These are phyloP conservation scores for Drosophila nr. perissopoda DNA, from an alignment of 2,888 invertebrate genomes.

Conservation along the genomic window DNA sequence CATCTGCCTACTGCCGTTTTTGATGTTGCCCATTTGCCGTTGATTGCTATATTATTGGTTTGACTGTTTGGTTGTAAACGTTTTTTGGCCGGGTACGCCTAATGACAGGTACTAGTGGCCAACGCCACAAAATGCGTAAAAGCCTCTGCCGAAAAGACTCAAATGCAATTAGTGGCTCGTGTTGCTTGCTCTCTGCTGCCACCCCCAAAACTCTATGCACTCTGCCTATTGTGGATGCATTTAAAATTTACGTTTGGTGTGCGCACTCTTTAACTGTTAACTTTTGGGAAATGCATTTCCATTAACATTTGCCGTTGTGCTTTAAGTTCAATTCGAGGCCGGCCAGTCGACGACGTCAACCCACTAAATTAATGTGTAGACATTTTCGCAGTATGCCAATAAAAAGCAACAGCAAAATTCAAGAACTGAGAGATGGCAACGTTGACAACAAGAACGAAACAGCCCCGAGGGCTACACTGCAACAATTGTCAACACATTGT, in stretches of 20 bases:
- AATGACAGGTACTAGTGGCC: conserved; percentile 71
- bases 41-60: conserved; percentile 79
- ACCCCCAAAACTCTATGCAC: conserved; percentile 14
- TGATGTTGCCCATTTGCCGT: conserved; percentile 35
- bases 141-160: conserved; percentile 55
- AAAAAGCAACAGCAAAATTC: conserved; percentile 36
- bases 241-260: conserved; percentile 21
- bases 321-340: conserved; percentile 23
- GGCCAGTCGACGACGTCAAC: conserved; percentile 14
- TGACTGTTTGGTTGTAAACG: conserved; percentile 62
- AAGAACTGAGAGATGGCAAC: conserved; percentile 42
- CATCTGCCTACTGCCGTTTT: neutral
- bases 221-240: conserved; percentile 28
- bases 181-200: conserved; percentile 18
- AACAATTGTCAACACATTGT: conserved; percentile 41
- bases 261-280: conserved; percentile 36
- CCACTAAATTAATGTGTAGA: conserved; percentile 68
- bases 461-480: conserved; percentile 17
- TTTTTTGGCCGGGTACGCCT: conserved; percentile 51
- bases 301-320: conserved; percentile 23
- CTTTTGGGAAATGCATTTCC: conserved; percentile 38
- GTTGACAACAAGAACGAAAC: conserved; percentile 44
- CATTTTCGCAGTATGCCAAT: conserved; percentile 55
- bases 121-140: conserved; percentile 68
- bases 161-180: conserved; percentile 73